Evolutionary conservation across 2,113 vertebrate species (phyloP), one percentile per base, ranked within the genome.

Genomic region (Cottus gobio): DNA sequence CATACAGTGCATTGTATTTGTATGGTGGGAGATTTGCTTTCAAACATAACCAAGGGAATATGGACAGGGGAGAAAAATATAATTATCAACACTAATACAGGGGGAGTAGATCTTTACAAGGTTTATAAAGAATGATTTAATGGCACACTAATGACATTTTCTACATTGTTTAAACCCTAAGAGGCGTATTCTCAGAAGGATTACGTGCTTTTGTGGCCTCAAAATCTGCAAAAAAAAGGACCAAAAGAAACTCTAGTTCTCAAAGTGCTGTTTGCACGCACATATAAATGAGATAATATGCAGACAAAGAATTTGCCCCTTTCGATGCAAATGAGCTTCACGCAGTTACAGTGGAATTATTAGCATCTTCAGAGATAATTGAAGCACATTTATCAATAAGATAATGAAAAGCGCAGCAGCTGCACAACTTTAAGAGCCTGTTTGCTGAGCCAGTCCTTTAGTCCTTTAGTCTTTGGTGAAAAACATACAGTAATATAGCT

Each of bases 21-120:
- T 63, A 67, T 2, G 7, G 3, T 56, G 42, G n/a, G 16, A 65
- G 62, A 85, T 83, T 70, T 79, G 34, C 56, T 71, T 75, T 70
- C 52, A 61, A 28, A 61, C 71, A 44, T 16, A 46, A 66, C 54
- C 37, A 30, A 1, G 9, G 42, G 62, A 78, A 1, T 20, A 22
- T 37, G 31, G 10, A 34, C 4, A 60, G 24, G 9, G 11, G 36
- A n/a, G 34, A 57, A 26, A 42, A 13, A 46, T 11, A n/a, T 8
- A 2, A 15, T 39, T 3, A 58, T 62, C n/a, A 9, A 20, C n/a
- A 24, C 12, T 8, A n/a, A 34, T 5, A n/a, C 12, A 5, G 30
- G 28, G 6, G 26, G 22, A 68, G 37, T 11, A 37, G 16, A 39
- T 50, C 4, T 30, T 52, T 62, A 30, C 2, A 6, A 28, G 18